Evolutionary conservation across 2,797 vertebrate genomes (phyloP), one percentile per base, ranked within the genome.

Genomic region (Crocidura indochinensis): DNA sequence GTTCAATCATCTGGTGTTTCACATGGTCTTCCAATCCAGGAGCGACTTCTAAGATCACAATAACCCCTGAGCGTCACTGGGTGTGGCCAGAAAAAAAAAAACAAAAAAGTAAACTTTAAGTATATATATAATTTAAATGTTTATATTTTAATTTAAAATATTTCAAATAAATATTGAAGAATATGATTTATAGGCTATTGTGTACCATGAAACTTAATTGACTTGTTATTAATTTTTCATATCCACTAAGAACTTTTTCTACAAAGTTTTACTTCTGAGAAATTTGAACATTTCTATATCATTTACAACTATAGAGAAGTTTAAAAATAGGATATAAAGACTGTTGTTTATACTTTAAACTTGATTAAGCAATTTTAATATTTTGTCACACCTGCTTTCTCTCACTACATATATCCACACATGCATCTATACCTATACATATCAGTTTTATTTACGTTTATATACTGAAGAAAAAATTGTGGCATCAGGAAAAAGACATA

Each of bases 91-190:
- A 38, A 38, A 38, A 38, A 38, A 2, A 38, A 38, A 38, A 38
- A 38, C 38, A 38, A 38, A 38, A 38, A 38, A 38, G 38, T 38
- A 38, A 38, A 38, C 72, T 92, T 88, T 86, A 69, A 86, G 49
- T 91, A 2, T 74, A 86, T 0, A 27, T n/a, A 10, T 29, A 20
- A 68, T 53, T 73, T 91, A 90, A 60, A 17, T 81, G 71, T 60
- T 88, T 86, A 44, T 87, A 72, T 80, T 80, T 92, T 46, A 88
- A 53, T 79, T 91, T 53, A 22, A 87, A 91, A 31, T 10, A 2
- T 53, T 84, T 56, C 46, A 87, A 75, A 62, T 73, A 51, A 1
- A 71, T 64, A 73, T 4, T 67, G 27, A 86, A 20, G 67, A 69
- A 4, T 46, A 53, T 89, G 53, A 81, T 62, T 79, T 19, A 24